Evolutionary conservation across 2,797 vertebrate species (phyloP), one percentile per base, ranked within the genome.

Genomic region (Iguana delicatissima): DNA sequence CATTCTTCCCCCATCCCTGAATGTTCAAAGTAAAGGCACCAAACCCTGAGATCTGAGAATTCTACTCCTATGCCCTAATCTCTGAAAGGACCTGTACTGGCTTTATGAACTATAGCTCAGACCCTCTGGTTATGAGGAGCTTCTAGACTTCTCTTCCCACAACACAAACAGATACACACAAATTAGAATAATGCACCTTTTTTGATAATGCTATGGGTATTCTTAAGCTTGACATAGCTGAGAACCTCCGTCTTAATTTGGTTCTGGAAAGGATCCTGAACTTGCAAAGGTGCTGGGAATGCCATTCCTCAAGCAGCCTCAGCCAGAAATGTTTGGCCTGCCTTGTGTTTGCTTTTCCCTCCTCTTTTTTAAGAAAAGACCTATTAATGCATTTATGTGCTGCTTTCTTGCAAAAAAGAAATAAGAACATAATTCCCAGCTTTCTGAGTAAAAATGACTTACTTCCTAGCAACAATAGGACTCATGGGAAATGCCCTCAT

Each of bases 381-480:
- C 67, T 92, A 72, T 57, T 88, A 32, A 86, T 83, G 74, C 57
- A 69, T 77, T 77, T 57, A 77, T 32, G 10, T 57, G 38, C 26
- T 69, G 38, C 16, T 26, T 90, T 92, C 22, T 32, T 64, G 50
- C 10, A 57, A 64, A 46, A 86, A 50, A 42, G 90, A 12, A 14
- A 10, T 42, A 59, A 29, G 7, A 12, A 88, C 82, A 38, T 83
- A 42, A 76, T 84, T 93, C 87, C 80, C 73, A 74, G 82, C 42
- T 38, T 85, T n/a, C 87, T 73, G 59, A 64, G 55, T 84, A 86
- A 64, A 89, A 91, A 55, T 20, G 0, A 79, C 77, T 74, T n/a
- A 85, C 32, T 91, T 26, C 6, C 76, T 88, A 10, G 14, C 87
- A 88, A 88, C 57, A 38, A 67, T 29, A 26, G 89, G 77, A 50